Evolutionary conservation across 2,888 invertebrate genomes (phyloP), one percentile per base, ranked within the genome.

Genomic region (Melinaea menophilus): DNA sequence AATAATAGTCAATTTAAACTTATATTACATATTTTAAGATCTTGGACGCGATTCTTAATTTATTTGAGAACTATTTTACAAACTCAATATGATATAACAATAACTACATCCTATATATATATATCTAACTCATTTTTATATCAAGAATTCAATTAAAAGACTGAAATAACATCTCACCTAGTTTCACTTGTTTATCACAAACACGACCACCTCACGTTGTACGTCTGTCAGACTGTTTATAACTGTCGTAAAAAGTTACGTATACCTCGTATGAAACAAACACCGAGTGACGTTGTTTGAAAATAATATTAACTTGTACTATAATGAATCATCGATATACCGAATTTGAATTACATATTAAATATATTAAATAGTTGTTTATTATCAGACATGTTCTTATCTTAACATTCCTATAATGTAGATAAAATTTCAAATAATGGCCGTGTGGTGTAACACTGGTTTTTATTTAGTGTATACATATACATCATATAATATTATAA

Each of bases 141-240:
- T 41, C 5, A 41, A 9, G 11, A 41, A 9, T 41, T 9, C 9
- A 7, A 9, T 67, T 65, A 63, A 63, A 62, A 63, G 63, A 66
- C 64, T 60, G 47, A 67, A 65, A 60, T 45, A 37, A 62, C 61
- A 59, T 63, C 70, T 69, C 64, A 70, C 70, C 67, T 45, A 61
- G 31, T 57, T 41, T 59, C 3, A 41, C 47, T 54, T 47, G 57
- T 64, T 58, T 66, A 64, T 58, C 64, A 69, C 67, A 61, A 62
- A 34, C 56, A 64, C 63, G 56, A 13, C 34, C 9, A 35, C 34
- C 58, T 47, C 46, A 56, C 59, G 55, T 31, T 61, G 69, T 62
- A 59, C 47, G 65, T 55, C 62, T 47, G 48, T 55, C 55, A 61
- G 55, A 63, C 59, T 59, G 61, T 33, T 47, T 57, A 55, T 57